Conservation (phyloP, 2,888 invertebrate genomes). For the Ligdia adustata region DNA sequence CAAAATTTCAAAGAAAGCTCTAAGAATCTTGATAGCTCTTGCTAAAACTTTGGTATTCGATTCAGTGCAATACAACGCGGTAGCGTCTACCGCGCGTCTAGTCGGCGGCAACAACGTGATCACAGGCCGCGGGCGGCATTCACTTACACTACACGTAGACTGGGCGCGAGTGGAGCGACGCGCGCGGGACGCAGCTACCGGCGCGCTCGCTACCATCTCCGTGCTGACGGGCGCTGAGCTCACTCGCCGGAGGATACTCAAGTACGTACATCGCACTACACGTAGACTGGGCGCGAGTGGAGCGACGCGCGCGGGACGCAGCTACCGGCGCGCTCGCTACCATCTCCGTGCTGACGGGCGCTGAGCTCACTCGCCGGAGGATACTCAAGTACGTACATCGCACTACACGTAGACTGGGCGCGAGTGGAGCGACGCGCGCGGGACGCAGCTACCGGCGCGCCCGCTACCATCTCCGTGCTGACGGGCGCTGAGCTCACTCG, state of each 20-base stretch:
- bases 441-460: conserved; percentile 46
- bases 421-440: conserved; percentile 60
- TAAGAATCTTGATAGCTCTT: no score
- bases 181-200: conserved; percentile 47
- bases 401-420: conserved; percentile 60
- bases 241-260: conserved; percentile 66
- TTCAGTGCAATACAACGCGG: conserved; percentile 66
- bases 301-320: conserved; percentile 53
- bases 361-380: conserved; percentile 61
- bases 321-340: conserved; percentile 58
- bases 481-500: conserved; percentile 65
- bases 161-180: conserved; percentile 65
- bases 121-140: conserved; percentile 49
- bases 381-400: conserved; percentile 62
- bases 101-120: conserved; percentile 52
- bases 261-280: conserved; percentile 51
- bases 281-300: conserved; percentile 62
- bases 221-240: conserved; percentile 66
- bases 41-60: no score
- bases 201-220: conserved; percentile 62
- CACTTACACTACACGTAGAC: conserved; percentile 50
- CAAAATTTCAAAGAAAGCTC: no score
- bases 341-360: conserved; percentile 64
- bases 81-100: conserved; percentile 42
- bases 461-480: conserved; percentile 66